Evolutionary conservation across 2,113 vertebrate species (phyloP).

Genomic region (Polypterus bichir): DNA sequence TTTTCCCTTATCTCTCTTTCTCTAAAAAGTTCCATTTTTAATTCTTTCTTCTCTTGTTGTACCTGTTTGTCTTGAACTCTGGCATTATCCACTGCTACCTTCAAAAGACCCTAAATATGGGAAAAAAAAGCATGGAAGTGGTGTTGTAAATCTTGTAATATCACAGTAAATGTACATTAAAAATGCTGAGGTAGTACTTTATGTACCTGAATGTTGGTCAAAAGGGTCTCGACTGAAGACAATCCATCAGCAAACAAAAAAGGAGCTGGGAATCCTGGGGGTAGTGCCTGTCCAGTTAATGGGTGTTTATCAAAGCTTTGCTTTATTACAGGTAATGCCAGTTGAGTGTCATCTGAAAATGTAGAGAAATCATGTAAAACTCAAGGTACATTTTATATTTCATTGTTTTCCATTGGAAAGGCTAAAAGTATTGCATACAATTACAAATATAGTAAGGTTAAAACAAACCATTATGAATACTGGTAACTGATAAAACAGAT

Average conservation of each 20-base stretch:
- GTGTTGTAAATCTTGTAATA: not conserved
- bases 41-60: slow-evolving; percentile 78
- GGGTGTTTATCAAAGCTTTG: slow-evolving; percentile 70
- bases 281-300: slow-evolving; percentile 60
- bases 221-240: slow-evolving; percentile 84
- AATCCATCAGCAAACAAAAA: slow-evolving; percentile 83
- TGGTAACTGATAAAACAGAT: no score
- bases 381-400: no score
- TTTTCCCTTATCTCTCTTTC: slow-evolving; percentile 72
- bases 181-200: no score
- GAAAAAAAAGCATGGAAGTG: not conserved
- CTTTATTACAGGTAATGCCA: slow-evolving; percentile 71
- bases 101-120: slow-evolving; percentile 66
- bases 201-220: slow-evolving; percentile 91
- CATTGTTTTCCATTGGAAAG: no score
- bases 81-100: slow-evolving; percentile 78
- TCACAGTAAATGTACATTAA: no score
- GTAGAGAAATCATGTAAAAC: slow-evolving; percentile 21
- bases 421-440: no score
- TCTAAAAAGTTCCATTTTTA: slow-evolving; percentile 72
- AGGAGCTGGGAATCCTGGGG: slow-evolving; percentile 73
- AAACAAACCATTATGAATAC: no score
- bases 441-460: no score
- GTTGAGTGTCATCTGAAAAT: slow-evolving; percentile 64
- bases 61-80: slow-evolving; percentile 75